Percentiles rank a stretch among this genome's conserved stretches.
phyloP scores from a whole-genome alignment of 2,797 vertebrate species.

The Glyptemys insculpta region DNA sequence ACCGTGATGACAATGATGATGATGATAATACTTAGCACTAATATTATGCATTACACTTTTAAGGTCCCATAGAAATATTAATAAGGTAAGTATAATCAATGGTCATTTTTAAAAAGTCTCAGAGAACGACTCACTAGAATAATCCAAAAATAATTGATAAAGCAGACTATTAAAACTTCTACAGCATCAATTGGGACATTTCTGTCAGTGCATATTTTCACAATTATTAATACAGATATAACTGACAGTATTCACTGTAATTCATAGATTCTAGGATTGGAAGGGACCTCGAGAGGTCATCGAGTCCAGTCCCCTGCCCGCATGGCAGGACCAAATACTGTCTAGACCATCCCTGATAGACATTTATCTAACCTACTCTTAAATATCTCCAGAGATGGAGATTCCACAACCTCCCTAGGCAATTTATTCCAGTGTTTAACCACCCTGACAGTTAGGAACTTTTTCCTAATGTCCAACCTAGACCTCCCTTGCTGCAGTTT shows the following conservation, averaged over 20 bases:
- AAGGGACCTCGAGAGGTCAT: no score
- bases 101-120: background rate
- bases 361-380: no score
- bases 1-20: background rate
- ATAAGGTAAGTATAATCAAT: background rate
- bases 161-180: background rate
- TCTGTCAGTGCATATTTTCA: background rate
- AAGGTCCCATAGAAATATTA: background rate
- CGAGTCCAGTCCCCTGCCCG: no score
- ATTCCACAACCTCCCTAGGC: no score
- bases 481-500: no score
- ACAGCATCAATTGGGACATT: background rate
- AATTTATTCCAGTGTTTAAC: no score
- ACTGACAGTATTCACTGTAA: background rate
- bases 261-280: no score
- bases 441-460: no score
- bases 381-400: no score
- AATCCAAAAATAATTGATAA: constrained; percentile 20
- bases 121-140: background rate
- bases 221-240: constrained; percentile 5
- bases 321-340: no score
- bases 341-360: no score
- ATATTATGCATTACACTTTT: background rate
- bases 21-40: background rate
- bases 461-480: no score